Evolutionary conservation across 2,888 invertebrate genomes (phyloP), one percentile per base, ranked within the genome.

Genomic region (Sturmia bella): DNA sequence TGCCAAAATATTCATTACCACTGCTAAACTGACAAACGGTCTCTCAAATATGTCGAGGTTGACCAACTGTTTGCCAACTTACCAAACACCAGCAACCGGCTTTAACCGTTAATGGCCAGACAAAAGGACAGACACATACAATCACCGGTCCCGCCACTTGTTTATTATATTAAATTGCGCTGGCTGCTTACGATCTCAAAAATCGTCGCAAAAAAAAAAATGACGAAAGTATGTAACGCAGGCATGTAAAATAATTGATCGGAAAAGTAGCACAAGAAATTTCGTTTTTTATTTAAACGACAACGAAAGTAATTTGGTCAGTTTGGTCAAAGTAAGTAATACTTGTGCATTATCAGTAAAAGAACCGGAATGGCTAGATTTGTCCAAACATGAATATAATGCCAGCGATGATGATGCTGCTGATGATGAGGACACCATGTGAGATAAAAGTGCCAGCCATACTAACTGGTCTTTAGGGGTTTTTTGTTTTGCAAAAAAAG

Each of bases 271-370:
- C 45, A 78, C 80, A 77, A 80, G 73, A 63, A 78, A 75, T 83
- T 84, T 77, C 75, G 66, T 82, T 80, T 81, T 83, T 81, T 75
- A 83, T 75, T 64, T 66, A 80, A 85, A 84, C 80, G 85, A 84
- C 84, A 85, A 84, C 83, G 84, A 85, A 85, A 85, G 85, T 85
- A 75, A 84, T 84, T 84, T 84, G 84, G 83, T 63, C 79, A 77
- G 84, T 84, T 82, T 82, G 48, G 54, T 61, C 39, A 41, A 56
- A 54, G 70, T 69, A 21, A 24, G 69, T 56, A 43, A 68, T 24
- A 61, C 43, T 59, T n/a, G 59, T 37, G 17, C 21, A 61, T 13
- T 39, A 27, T 17, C 19, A 4, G 27, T n/a, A 68, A 41, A 7
- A 7, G 54, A 54, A 41, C 48, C 3, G 17, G 52, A 12, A 37